A percentile compares a stretch with the other conserved stretches of the same genome.
phyloP scores from a whole-genome alignment of 2,797 vertebrate genomes.

The Tragelaphus eurycerus region DNA sequence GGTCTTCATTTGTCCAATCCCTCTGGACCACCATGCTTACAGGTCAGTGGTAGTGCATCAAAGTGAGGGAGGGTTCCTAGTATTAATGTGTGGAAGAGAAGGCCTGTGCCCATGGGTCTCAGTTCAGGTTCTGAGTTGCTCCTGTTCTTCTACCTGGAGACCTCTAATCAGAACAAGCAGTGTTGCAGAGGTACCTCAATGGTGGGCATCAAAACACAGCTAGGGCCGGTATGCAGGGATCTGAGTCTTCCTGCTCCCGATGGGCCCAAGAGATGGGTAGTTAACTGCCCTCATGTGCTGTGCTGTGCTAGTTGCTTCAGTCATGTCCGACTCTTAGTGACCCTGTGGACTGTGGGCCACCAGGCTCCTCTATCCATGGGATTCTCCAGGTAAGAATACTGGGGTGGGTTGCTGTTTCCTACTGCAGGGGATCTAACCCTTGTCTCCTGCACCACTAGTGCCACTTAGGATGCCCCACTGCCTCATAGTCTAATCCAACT shows the following conservation, averaged over 20 bases:
- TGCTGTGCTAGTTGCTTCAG: neutral
- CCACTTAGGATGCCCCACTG: neutral
- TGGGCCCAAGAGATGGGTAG: neutral
- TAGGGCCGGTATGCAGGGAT: neutral
- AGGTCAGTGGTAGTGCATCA: neutral
- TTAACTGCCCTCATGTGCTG: neutral
- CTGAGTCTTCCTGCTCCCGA: neutral
- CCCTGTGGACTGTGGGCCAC: neutral
- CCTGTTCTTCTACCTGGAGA: neutral
- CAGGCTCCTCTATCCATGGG: neutral
- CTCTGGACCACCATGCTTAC: fast-evolving
- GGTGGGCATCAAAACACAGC: neutral
- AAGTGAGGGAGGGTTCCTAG: neutral
- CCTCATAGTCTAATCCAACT: neutral
- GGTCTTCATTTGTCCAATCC: neutral
- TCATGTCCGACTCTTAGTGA: neutral
- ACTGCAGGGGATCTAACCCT: neutral
- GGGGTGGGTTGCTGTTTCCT: neutral
- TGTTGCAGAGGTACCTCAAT: neutral
- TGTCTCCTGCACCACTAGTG: neutral
- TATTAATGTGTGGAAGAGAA: neutral
- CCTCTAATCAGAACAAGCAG: neutral
- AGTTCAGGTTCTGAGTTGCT: neutral
- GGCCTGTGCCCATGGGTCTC: too few relatives aligned
- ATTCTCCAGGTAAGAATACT: neutral